Conservation (phyloP, 2,113 vertebrate genomes). For the Acanthochromis polyacanthus region DNA sequence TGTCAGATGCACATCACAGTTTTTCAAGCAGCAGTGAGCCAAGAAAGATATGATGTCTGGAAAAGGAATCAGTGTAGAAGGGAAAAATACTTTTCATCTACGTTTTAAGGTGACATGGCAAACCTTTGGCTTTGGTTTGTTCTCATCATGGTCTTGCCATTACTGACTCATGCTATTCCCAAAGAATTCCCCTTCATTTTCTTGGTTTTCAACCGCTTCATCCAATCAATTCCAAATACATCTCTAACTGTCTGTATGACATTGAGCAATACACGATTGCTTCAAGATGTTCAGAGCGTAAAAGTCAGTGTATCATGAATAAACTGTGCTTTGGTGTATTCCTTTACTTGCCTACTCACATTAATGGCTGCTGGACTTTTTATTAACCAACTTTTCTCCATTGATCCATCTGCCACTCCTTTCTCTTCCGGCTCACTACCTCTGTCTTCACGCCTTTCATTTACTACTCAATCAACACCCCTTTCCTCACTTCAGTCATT, state of each 20-base stretch:
- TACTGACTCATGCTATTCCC: constrained; percentile 73
- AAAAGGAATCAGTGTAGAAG: constrained; percentile 21
- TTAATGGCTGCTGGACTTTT: constrained; percentile 21
- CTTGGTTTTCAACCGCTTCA: constrained; percentile 59
- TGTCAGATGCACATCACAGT: not conserved
- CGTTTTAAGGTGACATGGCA: constrained; percentile 67
- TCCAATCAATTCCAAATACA: constrained; percentile 52
- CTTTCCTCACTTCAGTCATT: not conserved
- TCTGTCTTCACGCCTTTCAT: not conserved
- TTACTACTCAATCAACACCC: not conserved
- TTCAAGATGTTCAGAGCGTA: constrained; percentile 71
- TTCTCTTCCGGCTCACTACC: not conserved
- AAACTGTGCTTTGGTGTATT: constrained; percentile 31
- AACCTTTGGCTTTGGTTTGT: constrained; percentile 60
- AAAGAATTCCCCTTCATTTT: constrained; percentile 72
- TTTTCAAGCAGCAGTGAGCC: constrained; percentile 8
- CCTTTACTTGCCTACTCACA: constrained; percentile 7
- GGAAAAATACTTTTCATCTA: constrained; percentile 14
- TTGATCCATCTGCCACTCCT: not conserved
- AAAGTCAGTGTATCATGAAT: constrained; percentile 49
- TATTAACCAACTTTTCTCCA: not conserved
- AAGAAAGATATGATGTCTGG: constrained; percentile 15
- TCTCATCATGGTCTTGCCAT: constrained; percentile 64
- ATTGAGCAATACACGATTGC: constrained; percentile 71
- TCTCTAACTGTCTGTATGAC: constrained; percentile 61